Conservation (phyloP, 1,140 invertebrate genomes). For the Tyrophagus putrescentiae region DNA sequence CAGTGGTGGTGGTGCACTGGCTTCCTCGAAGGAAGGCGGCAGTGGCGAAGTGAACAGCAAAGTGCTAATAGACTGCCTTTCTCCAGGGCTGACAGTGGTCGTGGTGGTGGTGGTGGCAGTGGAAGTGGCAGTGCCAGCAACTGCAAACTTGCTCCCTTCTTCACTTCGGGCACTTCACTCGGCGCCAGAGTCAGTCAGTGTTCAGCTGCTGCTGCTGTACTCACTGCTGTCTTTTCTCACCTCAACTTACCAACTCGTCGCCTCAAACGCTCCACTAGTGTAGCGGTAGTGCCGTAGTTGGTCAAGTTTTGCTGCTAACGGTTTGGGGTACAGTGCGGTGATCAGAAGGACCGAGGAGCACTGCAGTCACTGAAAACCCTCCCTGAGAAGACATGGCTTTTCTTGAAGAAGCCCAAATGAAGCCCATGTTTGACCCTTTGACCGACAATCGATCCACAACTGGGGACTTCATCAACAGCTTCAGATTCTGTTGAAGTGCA, state of each 20-base stretch:
- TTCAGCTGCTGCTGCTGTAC: background rate
- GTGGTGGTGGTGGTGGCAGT: background rate
- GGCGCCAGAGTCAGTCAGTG: background rate
- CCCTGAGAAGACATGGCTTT: too few relatives aligned
- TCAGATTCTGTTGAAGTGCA: too few relatives aligned
- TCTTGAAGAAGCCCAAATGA: too few relatives aligned
- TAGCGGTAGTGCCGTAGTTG: too few relatives aligned
- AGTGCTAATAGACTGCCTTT: conserved; percentile 15
- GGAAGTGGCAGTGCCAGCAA: conserved; percentile 1
- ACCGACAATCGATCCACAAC: too few relatives aligned
- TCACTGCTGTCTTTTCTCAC: conserved; percentile 7
- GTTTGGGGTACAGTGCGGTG: too few relatives aligned
- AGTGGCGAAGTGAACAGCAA: conserved; percentile 2
- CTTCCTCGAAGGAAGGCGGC: background rate
- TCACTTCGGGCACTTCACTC: background rate
- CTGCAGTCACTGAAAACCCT: too few relatives aligned
- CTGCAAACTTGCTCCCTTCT: background rate
- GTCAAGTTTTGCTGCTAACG: too few relatives aligned
- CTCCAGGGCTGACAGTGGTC: background rate
- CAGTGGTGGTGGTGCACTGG: background rate
- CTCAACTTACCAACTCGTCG: conserved; percentile 19
- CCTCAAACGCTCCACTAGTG: too few relatives aligned
- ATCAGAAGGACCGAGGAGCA: too few relatives aligned
- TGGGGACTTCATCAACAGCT: too few relatives aligned
- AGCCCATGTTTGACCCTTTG: too few relatives aligned